Evolutionary conservation across 1,140 invertebrate genomes (phyloP).

Genomic region (Apis laboriosa): DNA sequence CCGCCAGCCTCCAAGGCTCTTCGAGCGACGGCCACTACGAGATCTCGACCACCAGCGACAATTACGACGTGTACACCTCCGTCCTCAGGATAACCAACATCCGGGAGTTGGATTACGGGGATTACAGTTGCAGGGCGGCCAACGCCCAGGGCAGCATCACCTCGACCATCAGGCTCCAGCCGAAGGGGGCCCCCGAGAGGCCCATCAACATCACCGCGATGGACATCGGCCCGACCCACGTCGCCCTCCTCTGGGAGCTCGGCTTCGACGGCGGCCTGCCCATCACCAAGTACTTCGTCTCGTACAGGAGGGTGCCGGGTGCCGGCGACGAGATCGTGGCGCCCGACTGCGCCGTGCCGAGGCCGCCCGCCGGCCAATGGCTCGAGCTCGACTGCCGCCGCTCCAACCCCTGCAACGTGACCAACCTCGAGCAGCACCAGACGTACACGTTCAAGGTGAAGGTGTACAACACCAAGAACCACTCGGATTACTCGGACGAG

Average conservation of each 20-base stretch:
- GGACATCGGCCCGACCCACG: constrained; percentile 88
- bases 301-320: constrained; percentile 85
- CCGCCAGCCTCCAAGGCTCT: constrained; percentile 86
- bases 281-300: constrained; percentile 92
- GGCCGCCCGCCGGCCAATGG: constrained; percentile 85
- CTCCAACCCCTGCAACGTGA: constrained; percentile 93
- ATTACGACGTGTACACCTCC: constrained; percentile 93
- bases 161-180: constrained; percentile 89
- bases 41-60: constrained; percentile 89
- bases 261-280: constrained; percentile 94
- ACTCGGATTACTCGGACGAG: constrained; percentile 92
- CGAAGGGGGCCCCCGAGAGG: constrained; percentile 91
- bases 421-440: constrained; percentile 90
- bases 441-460: constrained; percentile 92
- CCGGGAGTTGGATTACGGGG: constrained; percentile 91
- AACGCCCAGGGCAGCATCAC: constrained; percentile 89
- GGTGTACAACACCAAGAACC: constrained; percentile 91
- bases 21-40: constrained; percentile 92
- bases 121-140: constrained; percentile 92
- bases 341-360: constrained; percentile 84
- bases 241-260: constrained; percentile 90
- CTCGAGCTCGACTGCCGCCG: constrained; percentile 91
- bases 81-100: constrained; percentile 89
- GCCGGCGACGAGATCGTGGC: constrained; percentile 82
- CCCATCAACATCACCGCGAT: constrained; percentile 87